Base-by-base conservation (phyloP, 2,797 vertebrate genomes). In the Acropternis orthonyx region DNA sequence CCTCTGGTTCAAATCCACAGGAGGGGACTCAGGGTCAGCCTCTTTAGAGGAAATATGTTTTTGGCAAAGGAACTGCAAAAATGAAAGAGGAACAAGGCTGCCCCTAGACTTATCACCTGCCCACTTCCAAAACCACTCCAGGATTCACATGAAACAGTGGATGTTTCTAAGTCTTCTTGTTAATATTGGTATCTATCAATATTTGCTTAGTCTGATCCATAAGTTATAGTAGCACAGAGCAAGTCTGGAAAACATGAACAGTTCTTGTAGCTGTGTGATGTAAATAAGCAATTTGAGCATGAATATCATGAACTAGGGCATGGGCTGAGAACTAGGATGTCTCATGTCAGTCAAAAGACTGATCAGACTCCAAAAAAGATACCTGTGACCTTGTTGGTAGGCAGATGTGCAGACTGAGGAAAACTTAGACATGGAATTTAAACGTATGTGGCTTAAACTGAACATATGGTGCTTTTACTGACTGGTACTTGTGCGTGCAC, bases 191-290 rank as follows among this genome's bases (percentile, higher is more conserved):
- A 7, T 71, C 21, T 65, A 28, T 37, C 20, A 44, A 1, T 30
- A 22, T 44, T 79, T 72, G 10, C 41, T 51, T 26, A 41, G 21
- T 24, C 16, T 73, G 28, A n/a, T 54, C 24, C 10, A 0, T 34
- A 43, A 46, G 20, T 49, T 46, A 2, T 0, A 43, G 8, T 7
- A 16, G 18, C 37, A 30, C 11, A 8, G 18, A 54, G 9, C 2
- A 49, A 66, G 26, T 37, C 27, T 24, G 27, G 26, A 77, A 71
- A 54, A n/a, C 3, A 24, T 0, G 17, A 26, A 5, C 14, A 41
- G 20, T 61, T 49, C 3, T 23, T 61, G 21, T 44, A 59, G 5
- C 26, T 67, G 21, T 46, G 56, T 49, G 32, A 10, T 21, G 17
- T 61, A 74, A 71, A 23, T 78, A 67, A 68, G 62, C 46, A 68